A percentile compares a stretch with the other conserved stretches of the same genome.
These are phyloP conservation scores for Benthosema pterotum DNA, from an alignment of 2,797 vertebrate genomes.

Conservation along the genomic window DNA sequence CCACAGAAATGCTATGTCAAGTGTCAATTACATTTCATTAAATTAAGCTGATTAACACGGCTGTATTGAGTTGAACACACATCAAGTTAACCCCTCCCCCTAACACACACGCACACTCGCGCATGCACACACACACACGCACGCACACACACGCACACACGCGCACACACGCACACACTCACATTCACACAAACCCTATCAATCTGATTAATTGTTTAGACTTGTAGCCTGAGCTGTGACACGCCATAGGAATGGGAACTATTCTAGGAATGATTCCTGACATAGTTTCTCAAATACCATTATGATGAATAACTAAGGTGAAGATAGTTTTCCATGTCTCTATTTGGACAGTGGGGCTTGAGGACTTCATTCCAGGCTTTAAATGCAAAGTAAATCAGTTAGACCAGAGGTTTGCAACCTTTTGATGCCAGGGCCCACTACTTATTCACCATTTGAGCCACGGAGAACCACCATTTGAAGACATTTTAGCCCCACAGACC, in stretches of 20 bases:
- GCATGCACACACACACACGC: too few relatives aligned
- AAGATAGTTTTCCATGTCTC: conserved; percentile 68
- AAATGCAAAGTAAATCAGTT: conserved; percentile 66
- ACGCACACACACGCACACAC: too few relatives aligned
- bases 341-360: conserved; percentile 65
- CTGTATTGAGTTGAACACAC: conserved; percentile 30
- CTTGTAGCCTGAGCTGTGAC: conserved; percentile 27
- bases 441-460: too few relatives aligned
- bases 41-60: conserved; percentile 20
- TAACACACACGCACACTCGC: too few relatives aligned
- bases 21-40: conserved; percentile 15
- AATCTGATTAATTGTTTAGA: conserved; percentile 57
- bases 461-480: too few relatives aligned
- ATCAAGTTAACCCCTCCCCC: too few relatives aligned
- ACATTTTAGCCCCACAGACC: too few relatives aligned
- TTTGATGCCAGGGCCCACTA: too few relatives aligned
- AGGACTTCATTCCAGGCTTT: conserved; percentile 60
- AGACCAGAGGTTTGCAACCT: too few relatives aligned
- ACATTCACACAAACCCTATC: conserved; percentile 48
- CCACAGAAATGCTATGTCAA: conserved; percentile 56
- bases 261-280: conserved; percentile 47
- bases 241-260: conserved; percentile 5
- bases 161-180: too few relatives aligned
- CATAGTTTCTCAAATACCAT: conserved; percentile 62
- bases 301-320: conserved; percentile 18